These are phyloP conservation scores for Notothenia coriiceps DNA, from an alignment of 2,113 vertebrate genomes.

Conservation along the genomic window DNA sequence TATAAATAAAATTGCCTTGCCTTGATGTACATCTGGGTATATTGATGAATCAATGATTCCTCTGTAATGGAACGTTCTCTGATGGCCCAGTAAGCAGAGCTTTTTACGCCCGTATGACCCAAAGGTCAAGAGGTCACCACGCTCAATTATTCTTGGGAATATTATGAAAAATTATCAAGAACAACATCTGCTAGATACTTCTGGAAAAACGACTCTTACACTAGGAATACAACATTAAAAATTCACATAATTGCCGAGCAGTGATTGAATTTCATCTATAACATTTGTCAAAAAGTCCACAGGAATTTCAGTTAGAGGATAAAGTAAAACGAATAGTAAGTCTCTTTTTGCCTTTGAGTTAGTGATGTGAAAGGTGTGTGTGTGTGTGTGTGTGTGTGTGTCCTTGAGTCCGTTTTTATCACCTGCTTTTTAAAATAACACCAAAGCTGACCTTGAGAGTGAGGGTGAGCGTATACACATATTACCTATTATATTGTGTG, in stretches of 20 bases:
- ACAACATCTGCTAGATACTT: background rate
- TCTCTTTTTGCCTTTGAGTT: conserved; percentile 5
- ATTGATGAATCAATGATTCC: conserved; percentile 18
- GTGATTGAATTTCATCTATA: background rate
- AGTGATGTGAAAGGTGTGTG: conserved; percentile 11
- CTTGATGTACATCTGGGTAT: conserved; percentile 7
- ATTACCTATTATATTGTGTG: conserved; percentile 23
- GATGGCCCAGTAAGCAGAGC: background rate
- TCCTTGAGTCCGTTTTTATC: conserved; percentile 55
- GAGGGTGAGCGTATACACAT: conserved; percentile 27
- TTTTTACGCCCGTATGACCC: conserved; percentile 15
- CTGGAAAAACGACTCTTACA: background rate
- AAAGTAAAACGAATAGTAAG: background rate
- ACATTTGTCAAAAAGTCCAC: background rate
- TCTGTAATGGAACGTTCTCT: background rate
- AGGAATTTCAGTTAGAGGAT: background rate
- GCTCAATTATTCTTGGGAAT: background rate
- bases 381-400: conserved; percentile 17
- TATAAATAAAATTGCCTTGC: too few species aligned
- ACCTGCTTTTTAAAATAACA: conserved; percentile 65
- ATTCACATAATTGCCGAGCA: background rate
- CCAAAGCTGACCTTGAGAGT: conserved; percentile 63
- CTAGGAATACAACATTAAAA: background rate
- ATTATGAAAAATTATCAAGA: background rate
- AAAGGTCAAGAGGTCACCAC: conserved; percentile 5